A percentile compares a stretch with the other conserved stretches of the same genome.
phyloP scores from a whole-genome alignment of 1,140 invertebrate species.

The Eumaeus atala region DNA sequence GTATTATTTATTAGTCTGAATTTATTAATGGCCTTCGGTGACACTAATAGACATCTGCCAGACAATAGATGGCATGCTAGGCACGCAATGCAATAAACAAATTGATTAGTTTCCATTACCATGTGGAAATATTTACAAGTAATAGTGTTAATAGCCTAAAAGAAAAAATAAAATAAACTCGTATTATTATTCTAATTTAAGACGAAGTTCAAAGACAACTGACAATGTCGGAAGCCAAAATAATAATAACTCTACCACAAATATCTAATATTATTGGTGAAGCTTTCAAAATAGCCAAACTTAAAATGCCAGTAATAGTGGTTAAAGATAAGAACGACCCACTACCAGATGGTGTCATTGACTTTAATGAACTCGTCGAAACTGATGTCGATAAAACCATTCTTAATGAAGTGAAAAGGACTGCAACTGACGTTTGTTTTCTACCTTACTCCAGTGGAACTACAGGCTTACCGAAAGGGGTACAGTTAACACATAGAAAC shows the following conservation, averaged over 20 bases:
- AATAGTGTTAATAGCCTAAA: too few relatives aligned
- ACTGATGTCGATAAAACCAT: constrained; percentile 69
- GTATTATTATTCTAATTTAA: constrained; percentile 49
- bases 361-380: constrained; percentile 76
- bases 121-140: too few relatives aligned
- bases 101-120: too few relatives aligned
- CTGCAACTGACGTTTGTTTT: constrained; percentile 72
- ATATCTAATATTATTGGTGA: constrained; percentile 60
- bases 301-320: constrained; percentile 62
- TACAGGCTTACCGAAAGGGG: constrained; percentile 92
- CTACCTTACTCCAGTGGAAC: constrained; percentile 88
- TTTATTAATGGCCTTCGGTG: too few relatives aligned
- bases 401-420: constrained; percentile 62
- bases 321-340: constrained; percentile 66
- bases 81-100: too few relatives aligned
- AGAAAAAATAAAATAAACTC: too few relatives aligned
- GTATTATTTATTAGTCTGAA: too few relatives aligned
- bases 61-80: too few relatives aligned
- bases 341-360: constrained; percentile 72
- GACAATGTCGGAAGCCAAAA: constrained; percentile 78
- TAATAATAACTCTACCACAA: constrained; percentile 79
- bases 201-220: constrained; percentile 87
- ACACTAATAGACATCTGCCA: too few relatives aligned
- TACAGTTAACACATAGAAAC: constrained; percentile 84
- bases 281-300: constrained; percentile 62